phyloP scores from a whole-genome alignment of 2,888 invertebrate species.

The Ormyrus labotus region DNA sequence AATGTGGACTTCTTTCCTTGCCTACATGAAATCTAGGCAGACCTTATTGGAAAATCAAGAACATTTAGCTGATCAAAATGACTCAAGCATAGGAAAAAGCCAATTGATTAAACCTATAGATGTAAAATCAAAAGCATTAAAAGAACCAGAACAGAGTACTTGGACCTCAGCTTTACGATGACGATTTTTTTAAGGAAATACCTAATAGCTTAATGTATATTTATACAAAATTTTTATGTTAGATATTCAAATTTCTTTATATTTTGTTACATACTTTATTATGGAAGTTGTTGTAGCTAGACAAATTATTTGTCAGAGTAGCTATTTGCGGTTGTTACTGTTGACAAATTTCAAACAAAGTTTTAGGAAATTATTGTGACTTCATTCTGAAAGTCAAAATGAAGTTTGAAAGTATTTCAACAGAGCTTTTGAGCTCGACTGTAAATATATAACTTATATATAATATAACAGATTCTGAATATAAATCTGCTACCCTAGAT shows the following conservation, averaged over 20 bases:
- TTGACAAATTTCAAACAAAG: conserved; percentile 26
- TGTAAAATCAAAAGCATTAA: conserved; percentile 10
- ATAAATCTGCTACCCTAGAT: conserved; percentile 18
- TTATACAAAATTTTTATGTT: conserved; percentile 51
- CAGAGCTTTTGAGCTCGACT: conserved; percentile 39
- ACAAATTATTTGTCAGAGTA: conserved; percentile 14
- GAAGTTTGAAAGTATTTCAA: conserved; percentile 51
- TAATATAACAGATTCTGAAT: conserved; percentile 12
- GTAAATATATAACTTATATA: conserved; percentile 50
- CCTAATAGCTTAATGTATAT: conserved; percentile 47
- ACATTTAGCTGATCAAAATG: conserved; percentile 7
- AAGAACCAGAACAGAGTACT: conserved; percentile 37
- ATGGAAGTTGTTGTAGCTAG: not conserved
- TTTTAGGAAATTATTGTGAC: conserved; percentile 29
- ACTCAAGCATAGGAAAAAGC: conserved; percentile 9
- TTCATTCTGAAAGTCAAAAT: conserved; percentile 27
- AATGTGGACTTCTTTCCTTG: conserved; percentile 86
- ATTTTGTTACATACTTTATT: conserved; percentile 49
- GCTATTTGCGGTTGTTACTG: conserved; percentile 22
- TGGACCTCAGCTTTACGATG: conserved; percentile 46
- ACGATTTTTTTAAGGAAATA: conserved; percentile 30
- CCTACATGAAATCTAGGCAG: conserved; percentile 83
- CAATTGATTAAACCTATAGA: conserved; percentile 1
- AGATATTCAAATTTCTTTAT: conserved; percentile 48
- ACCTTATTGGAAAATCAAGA: conserved; percentile 15